Evolutionary conservation across 2,888 invertebrate species (phyloP).

Genomic region (Limnephilus rhombicus): DNA sequence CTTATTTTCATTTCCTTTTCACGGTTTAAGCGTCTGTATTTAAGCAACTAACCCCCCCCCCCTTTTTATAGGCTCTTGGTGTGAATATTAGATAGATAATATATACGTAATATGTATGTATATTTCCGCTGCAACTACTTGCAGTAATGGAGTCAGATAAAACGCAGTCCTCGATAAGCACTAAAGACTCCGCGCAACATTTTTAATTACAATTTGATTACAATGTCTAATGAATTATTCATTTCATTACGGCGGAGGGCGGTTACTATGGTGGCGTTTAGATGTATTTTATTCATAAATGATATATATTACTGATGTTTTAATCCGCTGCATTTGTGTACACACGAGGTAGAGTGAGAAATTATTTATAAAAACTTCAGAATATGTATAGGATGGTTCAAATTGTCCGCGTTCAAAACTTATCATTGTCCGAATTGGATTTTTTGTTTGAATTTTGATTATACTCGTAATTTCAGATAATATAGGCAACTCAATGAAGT

Average conservation of each 20-base stretch:
- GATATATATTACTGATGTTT: constrained; percentile 17
- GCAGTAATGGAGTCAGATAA: neutral
- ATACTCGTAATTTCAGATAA: no score
- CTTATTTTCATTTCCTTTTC: no score
- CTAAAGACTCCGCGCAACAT: neutral
- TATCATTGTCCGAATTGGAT: no score
- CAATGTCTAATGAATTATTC: constrained; percentile 44
- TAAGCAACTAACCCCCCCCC: no score
- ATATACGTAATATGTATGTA: neutral
- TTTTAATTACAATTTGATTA: constrained; percentile 42
- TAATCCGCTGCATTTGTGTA: neutral
- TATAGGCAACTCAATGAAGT: no score
- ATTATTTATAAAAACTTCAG: neutral
- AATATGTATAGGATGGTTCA: neutral
- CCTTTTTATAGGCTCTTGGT: neutral
- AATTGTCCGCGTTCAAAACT: neutral
- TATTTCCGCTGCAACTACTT: neutral
- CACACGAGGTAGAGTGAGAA: neutral
- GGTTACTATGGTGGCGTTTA: constrained; percentile 10
- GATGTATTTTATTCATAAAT: constrained; percentile 23
- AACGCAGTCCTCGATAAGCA: neutral
- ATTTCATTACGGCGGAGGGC: constrained; percentile 18
- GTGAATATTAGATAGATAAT: neutral
- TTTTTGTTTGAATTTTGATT: no score
- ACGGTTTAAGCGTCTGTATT: no score